Percentiles rank a stretch among this genome's conserved stretches.
Conservation (phyloP, 2,797 vertebrate species). For the Sorex maritimensis region DNA sequence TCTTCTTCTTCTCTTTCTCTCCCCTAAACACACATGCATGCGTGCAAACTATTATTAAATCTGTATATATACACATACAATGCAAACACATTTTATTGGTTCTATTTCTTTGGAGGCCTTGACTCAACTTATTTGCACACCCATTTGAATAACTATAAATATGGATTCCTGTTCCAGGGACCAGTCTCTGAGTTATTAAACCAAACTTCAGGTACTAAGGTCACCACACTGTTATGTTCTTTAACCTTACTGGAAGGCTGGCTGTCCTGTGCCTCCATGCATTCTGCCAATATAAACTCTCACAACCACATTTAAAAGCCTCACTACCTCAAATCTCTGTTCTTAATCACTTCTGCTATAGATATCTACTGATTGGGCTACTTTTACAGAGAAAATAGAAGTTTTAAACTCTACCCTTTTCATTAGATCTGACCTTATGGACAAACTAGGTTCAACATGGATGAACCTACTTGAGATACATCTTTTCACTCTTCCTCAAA, state of each 20-base stretch:
- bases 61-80: too few relatives aligned
- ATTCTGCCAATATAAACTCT: neutral
- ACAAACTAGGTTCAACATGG: neutral
- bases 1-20: neutral
- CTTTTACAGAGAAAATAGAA: constrained; percentile 51
- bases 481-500: neutral
- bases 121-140: neutral
- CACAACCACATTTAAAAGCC: neutral
- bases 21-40: neutral
- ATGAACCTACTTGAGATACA: neutral
- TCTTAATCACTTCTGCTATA: constrained; percentile 2
- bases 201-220: neutral
- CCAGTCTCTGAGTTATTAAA: neutral
- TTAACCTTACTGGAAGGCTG: neutral
- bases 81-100: neutral
- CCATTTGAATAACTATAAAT: neutral
- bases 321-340: neutral
- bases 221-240: neutral
- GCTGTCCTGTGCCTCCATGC: neutral
- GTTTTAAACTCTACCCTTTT: constrained; percentile 10
- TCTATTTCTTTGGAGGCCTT: constrained; percentile 16
- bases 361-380: constrained; percentile 4
- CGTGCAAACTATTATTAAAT: too few relatives aligned
- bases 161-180: neutral
- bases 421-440: neutral